Conservation (phyloP, 2,797 vertebrate genomes). For the Poeciliopsis gracilis region DNA sequence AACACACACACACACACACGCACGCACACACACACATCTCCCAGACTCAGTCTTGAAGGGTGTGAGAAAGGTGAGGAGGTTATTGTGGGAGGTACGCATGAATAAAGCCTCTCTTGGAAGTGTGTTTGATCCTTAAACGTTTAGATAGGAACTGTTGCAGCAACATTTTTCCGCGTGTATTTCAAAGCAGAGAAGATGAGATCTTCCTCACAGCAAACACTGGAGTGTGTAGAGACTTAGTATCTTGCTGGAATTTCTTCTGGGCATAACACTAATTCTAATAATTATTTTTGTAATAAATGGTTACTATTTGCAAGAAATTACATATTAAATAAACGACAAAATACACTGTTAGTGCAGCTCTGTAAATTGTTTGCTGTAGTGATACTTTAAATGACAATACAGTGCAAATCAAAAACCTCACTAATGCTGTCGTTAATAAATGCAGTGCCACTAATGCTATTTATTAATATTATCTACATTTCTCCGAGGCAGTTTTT, state of each 20-base stretch:
- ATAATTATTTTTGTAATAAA: neutral
- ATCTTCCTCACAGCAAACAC: conserved; percentile 11
- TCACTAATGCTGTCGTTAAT: neutral
- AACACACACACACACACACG: conserved; percentile 8
- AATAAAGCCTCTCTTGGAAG: conserved; percentile 41
- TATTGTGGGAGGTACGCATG: conserved; percentile 41
- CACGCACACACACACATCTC: conserved; percentile 29
- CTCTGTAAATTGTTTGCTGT: neutral
- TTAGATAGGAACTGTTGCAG: conserved; percentile 25
- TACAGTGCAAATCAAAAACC: neutral
- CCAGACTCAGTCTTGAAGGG: conserved; percentile 33
- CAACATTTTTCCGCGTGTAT: conserved; percentile 15
- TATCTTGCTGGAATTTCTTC: neutral
- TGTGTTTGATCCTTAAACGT: conserved; percentile 28
- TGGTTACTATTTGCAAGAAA: neutral
- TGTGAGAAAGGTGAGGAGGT: conserved; percentile 73
- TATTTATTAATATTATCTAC: neutral
- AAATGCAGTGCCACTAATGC: neutral
- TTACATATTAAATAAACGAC: neutral
- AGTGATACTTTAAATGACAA: neutral
- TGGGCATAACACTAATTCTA: neutral
- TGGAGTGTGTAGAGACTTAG: neutral
- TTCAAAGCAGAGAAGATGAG: conserved; percentile 13
- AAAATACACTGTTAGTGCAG: neutral
- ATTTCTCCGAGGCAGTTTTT: neutral